Evolutionary conservation across 1,140 invertebrate species (phyloP).

Genomic region (Lanistes nyassanus): DNA sequence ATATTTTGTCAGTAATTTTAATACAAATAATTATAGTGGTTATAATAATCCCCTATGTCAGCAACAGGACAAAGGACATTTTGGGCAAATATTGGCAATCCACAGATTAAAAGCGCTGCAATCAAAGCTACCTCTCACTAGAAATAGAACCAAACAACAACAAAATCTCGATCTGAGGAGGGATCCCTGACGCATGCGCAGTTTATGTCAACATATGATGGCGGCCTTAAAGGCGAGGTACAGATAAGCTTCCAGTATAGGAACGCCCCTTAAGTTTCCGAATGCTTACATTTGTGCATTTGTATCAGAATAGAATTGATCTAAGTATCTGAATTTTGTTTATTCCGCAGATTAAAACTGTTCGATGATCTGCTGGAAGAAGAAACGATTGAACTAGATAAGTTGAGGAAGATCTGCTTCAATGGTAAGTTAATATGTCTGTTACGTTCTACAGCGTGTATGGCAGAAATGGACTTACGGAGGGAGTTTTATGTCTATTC

Average conservation of each 20-base stretch:
- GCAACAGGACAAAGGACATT: no score
- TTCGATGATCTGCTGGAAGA: conserved; percentile 19
- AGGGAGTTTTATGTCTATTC: not conserved
- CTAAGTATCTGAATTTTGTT: not conserved
- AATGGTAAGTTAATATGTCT: conserved; percentile 6
- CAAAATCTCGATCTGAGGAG: no score
- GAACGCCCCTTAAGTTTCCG: conserved; percentile 28
- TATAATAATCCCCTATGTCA: no score
- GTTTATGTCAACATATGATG: conserved; percentile 44
- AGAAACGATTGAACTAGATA: conserved; percentile 10
- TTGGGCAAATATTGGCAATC: no score
- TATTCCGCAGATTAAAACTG: conserved; percentile 6
- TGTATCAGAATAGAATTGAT: not conserved
- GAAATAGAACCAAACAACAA: no score
- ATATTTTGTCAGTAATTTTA: no score
- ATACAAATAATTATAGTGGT: no score
- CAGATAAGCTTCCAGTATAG: conserved; percentile 20
- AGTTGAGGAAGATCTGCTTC: conserved; percentile 21
- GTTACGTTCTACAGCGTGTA: not conserved
- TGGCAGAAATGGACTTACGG: not conserved
- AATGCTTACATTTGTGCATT: not conserved
- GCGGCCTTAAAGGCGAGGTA: conserved; percentile 49
- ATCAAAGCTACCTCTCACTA: no score
- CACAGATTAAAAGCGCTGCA: no score
- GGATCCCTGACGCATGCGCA: conserved; percentile 29